A percentile compares a stretch with the other conserved stretches of the same genome.
These are phyloP conservation scores for Lampropteryx suffumata DNA, from an alignment of 2,888 invertebrate genomes.

Conservation along the genomic window DNA sequence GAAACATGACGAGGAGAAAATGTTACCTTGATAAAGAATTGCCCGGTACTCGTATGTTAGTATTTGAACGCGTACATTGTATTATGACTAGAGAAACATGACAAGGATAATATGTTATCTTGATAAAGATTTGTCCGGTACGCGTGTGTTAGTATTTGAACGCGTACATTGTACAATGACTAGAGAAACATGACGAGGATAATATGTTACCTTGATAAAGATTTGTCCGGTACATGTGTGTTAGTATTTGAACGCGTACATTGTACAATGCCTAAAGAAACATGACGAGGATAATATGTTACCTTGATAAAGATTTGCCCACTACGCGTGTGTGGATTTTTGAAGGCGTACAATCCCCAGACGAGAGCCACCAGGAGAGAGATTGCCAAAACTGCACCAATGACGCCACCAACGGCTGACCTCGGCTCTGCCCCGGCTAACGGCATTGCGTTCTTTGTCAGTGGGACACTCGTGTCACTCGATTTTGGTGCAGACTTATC, in stretches of 20 bases:
- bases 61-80: constrained; percentile 98
- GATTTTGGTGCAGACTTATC: neutral
- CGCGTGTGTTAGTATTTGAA: constrained; percentile 98
- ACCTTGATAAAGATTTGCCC: constrained; percentile 98
- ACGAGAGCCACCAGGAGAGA: constrained; percentile 86
- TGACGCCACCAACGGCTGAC: constrained; percentile 61
- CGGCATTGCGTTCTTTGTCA: constrained; percentile 16
- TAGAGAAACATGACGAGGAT: no score
- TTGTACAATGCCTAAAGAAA: no score
- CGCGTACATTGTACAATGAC: no score
- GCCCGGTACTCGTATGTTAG: constrained; percentile 97
- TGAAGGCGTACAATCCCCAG: constrained; percentile 97
- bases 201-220: constrained; percentile 90
- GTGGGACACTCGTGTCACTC: constrained; percentile 1
- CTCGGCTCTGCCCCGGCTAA: constrained; percentile 33
- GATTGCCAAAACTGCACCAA: constrained; percentile 88
- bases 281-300: no score
- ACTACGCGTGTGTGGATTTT: constrained; percentile 96
- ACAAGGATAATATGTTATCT: constrained; percentile 80
- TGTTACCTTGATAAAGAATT: constrained; percentile 95
- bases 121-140: constrained; percentile 97
- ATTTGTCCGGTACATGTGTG: constrained; percentile 97
- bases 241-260: constrained; percentile 98
- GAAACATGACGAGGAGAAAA: no score
- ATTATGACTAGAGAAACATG: no score